These are phyloP conservation scores for Drosophila diplacantha DNA, from an alignment of 2,888 invertebrate genomes.

Conservation along the genomic window DNA sequence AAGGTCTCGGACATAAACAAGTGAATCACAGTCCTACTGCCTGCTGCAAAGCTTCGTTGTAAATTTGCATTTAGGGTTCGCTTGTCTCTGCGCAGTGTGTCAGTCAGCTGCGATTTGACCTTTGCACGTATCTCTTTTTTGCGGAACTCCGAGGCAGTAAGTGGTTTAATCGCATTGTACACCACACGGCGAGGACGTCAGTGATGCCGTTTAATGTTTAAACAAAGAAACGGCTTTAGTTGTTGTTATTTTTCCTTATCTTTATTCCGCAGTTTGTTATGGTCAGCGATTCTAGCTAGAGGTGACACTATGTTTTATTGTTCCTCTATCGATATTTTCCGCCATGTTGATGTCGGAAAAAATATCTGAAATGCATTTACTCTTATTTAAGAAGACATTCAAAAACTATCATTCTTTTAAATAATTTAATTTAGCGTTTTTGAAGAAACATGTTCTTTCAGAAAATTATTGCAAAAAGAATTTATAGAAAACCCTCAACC, in stretches of 20 bases:
- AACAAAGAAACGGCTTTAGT: constrained; percentile 23
- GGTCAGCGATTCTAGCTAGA: constrained; percentile 8
- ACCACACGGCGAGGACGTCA: neutral
- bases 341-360: neutral
- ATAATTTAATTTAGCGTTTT: neutral
- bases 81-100: constrained; percentile 30
- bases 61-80: constrained; percentile 3
- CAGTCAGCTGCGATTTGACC: constrained; percentile 15
- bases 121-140: constrained; percentile 6
- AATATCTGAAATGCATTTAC: no score
- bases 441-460: neutral
- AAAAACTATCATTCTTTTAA: neutral
- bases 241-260: constrained; percentile 24
- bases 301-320: no score
- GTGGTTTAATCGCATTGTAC: constrained; percentile 5
- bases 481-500: neutral
- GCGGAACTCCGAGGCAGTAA: constrained; percentile 12
- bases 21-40: constrained; percentile 47
- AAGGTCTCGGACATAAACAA: constrained; percentile 37
- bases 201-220: neutral
- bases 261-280: constrained; percentile 34
- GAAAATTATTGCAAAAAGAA: neutral
- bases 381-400: no score
- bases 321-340: neutral
- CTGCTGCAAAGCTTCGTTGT: neutral